Percentiles rank a stretch among this genome's conserved stretches.
Evolutionary conservation across 2,888 invertebrate species (phyloP).

Genomic region (Saturnia japonica): DNA sequence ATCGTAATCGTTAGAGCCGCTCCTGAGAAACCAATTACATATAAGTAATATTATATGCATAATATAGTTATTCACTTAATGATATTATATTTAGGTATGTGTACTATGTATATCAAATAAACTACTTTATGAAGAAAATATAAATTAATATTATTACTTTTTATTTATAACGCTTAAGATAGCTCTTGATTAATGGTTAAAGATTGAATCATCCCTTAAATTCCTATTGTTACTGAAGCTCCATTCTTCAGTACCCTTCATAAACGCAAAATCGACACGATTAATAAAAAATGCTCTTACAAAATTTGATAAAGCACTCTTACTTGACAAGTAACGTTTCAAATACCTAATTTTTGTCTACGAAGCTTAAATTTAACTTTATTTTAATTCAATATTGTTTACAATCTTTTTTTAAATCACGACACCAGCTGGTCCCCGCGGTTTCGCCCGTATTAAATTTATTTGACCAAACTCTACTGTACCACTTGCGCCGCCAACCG

Average conservation of each 20-base stretch:
- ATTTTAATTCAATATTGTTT: background rate
- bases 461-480: too few relatives aligned
- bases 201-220: slow-evolving; percentile 14
- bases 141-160: background rate
- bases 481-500: too few relatives aligned
- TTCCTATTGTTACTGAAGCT: slow-evolving; percentile 18
- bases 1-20: too few relatives aligned
- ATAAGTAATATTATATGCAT: too few relatives aligned
- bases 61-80: too few relatives aligned
- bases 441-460: too few relatives aligned
- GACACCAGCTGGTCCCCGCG: too few relatives aligned
- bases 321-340: slow-evolving; percentile 11
- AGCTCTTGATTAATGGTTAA: slow-evolving; percentile 18
- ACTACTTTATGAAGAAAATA: background rate
- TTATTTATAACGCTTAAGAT: background rate
- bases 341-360: slow-evolving; percentile 5
- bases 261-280: slow-evolving; percentile 21
- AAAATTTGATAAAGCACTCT: slow-evolving; percentile 19
- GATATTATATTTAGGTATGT: too few relatives aligned
- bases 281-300: slow-evolving; percentile 18
- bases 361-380: slow-evolving; percentile 7
- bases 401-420: background rate
- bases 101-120: background rate
- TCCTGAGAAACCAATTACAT: too few relatives aligned
- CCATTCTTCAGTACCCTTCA: slow-evolving; percentile 19